phyloP scores from a whole-genome alignment of 2,888 invertebrate species.

The Leuctra nigra region DNA sequence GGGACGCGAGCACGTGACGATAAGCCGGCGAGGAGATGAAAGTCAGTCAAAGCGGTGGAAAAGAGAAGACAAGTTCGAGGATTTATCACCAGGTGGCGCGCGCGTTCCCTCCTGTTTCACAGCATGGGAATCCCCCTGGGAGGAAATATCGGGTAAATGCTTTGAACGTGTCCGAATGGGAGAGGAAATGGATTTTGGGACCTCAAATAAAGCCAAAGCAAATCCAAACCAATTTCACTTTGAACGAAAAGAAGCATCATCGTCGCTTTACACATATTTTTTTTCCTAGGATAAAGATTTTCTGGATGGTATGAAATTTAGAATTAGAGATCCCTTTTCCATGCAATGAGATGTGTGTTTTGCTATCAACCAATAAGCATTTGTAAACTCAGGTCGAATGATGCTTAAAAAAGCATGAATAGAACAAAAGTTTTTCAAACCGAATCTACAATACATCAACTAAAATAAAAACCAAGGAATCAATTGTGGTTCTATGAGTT shows the following conservation, averaged over 20 bases:
- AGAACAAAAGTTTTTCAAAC: too few relatives aligned
- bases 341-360: too few relatives aligned
- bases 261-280: neutral
- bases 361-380: too few relatives aligned
- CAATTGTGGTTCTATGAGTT: too few relatives aligned
- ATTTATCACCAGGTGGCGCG: neutral
- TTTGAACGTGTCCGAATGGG: slow-evolving; percentile 23
- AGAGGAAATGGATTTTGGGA: slow-evolving; percentile 24
- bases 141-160: slow-evolving; percentile 23
- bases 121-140: neutral
- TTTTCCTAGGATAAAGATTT: neutral
- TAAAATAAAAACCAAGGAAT: too few relatives aligned
- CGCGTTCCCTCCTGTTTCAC: neutral
- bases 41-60: neutral
- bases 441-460: too few relatives aligned
- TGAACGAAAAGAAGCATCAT: neutral
- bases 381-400: too few relatives aligned
- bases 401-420: too few relatives aligned
- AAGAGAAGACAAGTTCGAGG: neutral
- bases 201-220: slow-evolving; percentile 14
- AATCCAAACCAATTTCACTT: slow-evolving; percentile 17
- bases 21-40: too few relatives aligned
- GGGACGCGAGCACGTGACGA: too few relatives aligned
- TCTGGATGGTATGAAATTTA: too few relatives aligned
- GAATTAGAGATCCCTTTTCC: too few relatives aligned